Evolutionary conservation across 1,140 invertebrate genomes (phyloP).

Genomic region (Sycophila sp.): DNA sequence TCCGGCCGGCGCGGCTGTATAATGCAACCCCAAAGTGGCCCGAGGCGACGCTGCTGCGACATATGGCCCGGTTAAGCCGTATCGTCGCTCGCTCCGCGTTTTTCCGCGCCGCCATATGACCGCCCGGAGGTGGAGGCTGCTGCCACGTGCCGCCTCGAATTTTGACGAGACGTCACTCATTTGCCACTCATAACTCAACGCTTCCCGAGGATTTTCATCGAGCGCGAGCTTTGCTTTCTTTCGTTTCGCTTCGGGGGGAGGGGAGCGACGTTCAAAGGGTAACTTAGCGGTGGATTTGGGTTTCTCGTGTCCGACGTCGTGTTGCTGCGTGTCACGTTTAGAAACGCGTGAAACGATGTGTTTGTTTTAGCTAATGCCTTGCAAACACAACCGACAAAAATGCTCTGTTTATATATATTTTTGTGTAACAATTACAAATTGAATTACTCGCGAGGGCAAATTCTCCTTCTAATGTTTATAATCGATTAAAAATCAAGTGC

Average conservation of each 20-base stretch:
- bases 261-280: too few relatives aligned
- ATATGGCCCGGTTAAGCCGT: slow-evolving; percentile 53
- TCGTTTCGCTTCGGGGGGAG: too few relatives aligned
- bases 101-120: slow-evolving; percentile 44
- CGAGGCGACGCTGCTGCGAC: slow-evolving; percentile 42
- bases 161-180: slow-evolving; percentile 15
- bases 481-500: too few relatives aligned
- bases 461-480: too few relatives aligned
- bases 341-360: too few relatives aligned
- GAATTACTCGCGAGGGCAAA: too few relatives aligned
- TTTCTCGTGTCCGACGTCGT: too few relatives aligned
- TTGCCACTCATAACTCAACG: not conserved
- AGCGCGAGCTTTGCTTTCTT: not conserved
- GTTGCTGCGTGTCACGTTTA: too few relatives aligned
- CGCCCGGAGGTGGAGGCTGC: not conserved
- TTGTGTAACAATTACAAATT: not conserved
- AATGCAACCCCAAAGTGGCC: slow-evolving; percentile 25
- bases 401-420: not conserved
- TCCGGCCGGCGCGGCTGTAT: not conserved
- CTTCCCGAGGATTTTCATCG: not conserved
- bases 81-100: slow-evolving; percentile 36
- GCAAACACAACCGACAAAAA: too few relatives aligned
- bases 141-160: not conserved
- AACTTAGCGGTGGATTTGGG: not conserved
- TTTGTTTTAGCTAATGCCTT: too few relatives aligned